These are phyloP conservation scores for Octodonta nipae DNA, from an alignment of 2,888 invertebrate genomes.

Conservation along the genomic window DNA sequence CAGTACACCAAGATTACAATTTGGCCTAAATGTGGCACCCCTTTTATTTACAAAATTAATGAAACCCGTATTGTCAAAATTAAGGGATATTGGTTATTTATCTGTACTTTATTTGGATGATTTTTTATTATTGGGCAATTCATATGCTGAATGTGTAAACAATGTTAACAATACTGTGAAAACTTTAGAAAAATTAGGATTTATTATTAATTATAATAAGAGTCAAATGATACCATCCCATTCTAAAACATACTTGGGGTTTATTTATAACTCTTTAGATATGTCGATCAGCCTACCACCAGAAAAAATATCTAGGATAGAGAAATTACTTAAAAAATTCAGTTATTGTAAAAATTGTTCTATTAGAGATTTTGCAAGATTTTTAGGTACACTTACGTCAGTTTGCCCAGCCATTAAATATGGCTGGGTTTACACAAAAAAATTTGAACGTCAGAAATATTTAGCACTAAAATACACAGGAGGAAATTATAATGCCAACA, in stretches of 20 bases:
- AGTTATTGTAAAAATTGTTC: neutral
- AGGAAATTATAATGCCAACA: conserved; percentile 6
- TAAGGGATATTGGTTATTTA: conserved; percentile 2
- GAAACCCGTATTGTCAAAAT: conserved; percentile 3
- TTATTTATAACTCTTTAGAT: conserved; percentile 3
- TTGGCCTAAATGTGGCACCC: neutral
- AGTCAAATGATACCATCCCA: conserved; percentile 2
- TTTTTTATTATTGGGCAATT: conserved; percentile 2
- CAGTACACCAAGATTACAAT: neutral
- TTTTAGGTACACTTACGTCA: neutral
- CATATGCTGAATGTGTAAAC: neutral
- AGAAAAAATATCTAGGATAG: neutral
- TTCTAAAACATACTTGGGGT: conserved; percentile 5
- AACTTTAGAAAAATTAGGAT: neutral
- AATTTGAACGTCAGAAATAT: conserved; percentile 3
- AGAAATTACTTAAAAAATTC: neutral
- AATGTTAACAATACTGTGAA: conserved; percentile 1
- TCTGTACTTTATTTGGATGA: conserved; percentile 7
- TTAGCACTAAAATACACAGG: neutral
- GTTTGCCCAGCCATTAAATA: neutral
- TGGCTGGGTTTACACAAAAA: conserved; percentile 11
- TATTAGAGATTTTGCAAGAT: neutral
- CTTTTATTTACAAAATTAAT: conserved; percentile 4
- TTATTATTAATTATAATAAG: neutral
- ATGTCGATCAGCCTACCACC: neutral